These are phyloP conservation scores for Euclidia mi DNA, from an alignment of 2,888 invertebrate genomes.

Conservation along the genomic window DNA sequence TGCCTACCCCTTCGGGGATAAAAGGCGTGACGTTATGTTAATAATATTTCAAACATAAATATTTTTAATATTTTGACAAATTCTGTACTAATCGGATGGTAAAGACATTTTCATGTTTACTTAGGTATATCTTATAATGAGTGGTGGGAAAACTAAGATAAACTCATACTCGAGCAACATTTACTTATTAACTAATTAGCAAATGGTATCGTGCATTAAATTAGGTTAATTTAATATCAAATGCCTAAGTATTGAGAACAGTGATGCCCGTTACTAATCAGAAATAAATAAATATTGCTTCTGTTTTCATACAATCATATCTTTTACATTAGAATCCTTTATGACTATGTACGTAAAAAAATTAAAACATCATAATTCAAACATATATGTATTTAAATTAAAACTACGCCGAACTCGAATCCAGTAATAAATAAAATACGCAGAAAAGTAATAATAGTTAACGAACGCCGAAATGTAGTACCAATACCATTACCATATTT, in stretches of 20 bases:
- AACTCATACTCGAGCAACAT: slow-evolving; percentile 25
- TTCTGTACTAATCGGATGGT: slow-evolving; percentile 37
- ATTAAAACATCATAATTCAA: neutral
- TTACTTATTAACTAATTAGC: slow-evolving; percentile 17
- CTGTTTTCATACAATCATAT: neutral
- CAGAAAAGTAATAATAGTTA: neutral
- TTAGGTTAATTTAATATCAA: too few relatives aligned
- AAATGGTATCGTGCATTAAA: slow-evolving; percentile 15
- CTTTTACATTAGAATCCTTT: neutral
- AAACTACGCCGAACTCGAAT: neutral
- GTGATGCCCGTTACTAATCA: neutral
- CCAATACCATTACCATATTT: neutral
- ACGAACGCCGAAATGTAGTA: neutral
- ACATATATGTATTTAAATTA: neutral
- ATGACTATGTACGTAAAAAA: slow-evolving; percentile 2
- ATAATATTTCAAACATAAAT: too few relatives aligned
- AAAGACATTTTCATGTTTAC: slow-evolving; percentile 27
- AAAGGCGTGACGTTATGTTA: too few relatives aligned
- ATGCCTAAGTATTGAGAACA: too few relatives aligned
- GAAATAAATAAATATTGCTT: neutral
- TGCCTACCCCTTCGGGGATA: too few relatives aligned
- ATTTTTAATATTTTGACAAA: slow-evolving; percentile 35
- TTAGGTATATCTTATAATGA: slow-evolving; percentile 45
- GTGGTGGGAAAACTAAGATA: slow-evolving; percentile 53
- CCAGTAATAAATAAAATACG: slow-evolving; percentile 1